phyloP scores from a whole-genome alignment of 2,797 vertebrate species.

The Otolemur crassicaudatus region DNA sequence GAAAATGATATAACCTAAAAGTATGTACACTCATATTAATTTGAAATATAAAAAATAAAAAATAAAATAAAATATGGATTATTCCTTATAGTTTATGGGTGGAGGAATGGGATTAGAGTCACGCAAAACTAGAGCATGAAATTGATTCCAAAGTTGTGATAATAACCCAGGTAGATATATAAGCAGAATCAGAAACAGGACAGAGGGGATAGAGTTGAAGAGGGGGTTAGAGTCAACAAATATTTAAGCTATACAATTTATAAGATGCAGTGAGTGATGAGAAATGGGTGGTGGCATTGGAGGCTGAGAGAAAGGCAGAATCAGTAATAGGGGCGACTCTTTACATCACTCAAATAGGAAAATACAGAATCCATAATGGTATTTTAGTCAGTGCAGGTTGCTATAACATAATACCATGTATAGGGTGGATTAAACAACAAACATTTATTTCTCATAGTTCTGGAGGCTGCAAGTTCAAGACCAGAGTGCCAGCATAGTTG shows the following conservation, averaged over 20 bases:
- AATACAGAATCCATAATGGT: background rate
- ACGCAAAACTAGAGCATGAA: background rate
- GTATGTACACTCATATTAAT: too few species aligned
- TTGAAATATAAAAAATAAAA: too few species aligned
- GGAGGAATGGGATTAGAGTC: background rate
- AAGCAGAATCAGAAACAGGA: background rate
- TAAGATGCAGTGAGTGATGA: background rate
- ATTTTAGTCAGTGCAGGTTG: background rate
- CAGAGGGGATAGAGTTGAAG: background rate
- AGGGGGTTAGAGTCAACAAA: background rate
- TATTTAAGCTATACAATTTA: background rate
- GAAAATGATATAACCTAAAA: too few species aligned
- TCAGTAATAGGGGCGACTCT: background rate
- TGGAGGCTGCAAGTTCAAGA: background rate
- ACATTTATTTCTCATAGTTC: background rate
- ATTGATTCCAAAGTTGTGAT: background rate
- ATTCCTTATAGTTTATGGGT: background rate
- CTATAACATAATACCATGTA: background rate
- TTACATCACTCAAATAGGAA: background rate
- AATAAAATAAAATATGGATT: background rate
- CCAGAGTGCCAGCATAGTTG: background rate
- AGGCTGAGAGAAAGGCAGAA: background rate
- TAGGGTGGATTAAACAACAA: background rate
- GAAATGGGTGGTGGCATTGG: background rate
- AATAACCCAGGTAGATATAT: background rate